Evolutionary conservation across 2,113 vertebrate species (phyloP).

Genomic region (Butorides virescens): DNA sequence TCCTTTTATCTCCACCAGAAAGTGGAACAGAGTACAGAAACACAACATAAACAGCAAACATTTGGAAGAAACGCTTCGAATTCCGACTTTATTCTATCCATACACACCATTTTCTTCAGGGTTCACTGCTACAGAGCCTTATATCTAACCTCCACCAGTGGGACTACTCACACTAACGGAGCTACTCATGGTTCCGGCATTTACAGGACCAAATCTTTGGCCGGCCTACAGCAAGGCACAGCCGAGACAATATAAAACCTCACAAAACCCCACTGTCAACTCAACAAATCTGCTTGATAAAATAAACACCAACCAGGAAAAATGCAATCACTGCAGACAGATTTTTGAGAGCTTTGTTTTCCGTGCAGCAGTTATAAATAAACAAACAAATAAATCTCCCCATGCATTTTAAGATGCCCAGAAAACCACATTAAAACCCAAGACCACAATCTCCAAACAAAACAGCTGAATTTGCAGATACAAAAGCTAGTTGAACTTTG

Average conservation of each 20-base stretch:
- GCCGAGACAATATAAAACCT: background rate
- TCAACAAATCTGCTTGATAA: background rate
- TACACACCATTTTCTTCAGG: background rate
- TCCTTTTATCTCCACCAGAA: background rate
- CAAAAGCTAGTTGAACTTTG: background rate
- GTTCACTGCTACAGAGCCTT: background rate
- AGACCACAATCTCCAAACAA: background rate
- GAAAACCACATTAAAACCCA: background rate
- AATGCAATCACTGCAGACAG: background rate
- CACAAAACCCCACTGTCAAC: accelerated
- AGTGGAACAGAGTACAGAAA: background rate
- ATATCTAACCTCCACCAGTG: accelerated
- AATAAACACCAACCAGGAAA: background rate
- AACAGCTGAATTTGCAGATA: conserved; percentile 16
- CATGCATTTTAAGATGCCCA: background rate
- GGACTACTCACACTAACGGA: background rate
- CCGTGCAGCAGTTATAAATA: background rate
- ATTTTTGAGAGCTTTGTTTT: background rate
- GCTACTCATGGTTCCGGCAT: accelerated
- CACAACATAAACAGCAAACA: background rate
- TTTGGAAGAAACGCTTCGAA: background rate
- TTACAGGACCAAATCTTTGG: background rate
- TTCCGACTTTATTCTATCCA: background rate
- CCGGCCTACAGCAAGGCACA: background rate
- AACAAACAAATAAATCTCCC: conserved; percentile 21